Percentiles rank a stretch among this genome's conserved stretches.
These are phyloP conservation scores for Cyanoliseus patagonus DNA, from an alignment of 2,113 vertebrate species.

Conservation along the genomic window DNA sequence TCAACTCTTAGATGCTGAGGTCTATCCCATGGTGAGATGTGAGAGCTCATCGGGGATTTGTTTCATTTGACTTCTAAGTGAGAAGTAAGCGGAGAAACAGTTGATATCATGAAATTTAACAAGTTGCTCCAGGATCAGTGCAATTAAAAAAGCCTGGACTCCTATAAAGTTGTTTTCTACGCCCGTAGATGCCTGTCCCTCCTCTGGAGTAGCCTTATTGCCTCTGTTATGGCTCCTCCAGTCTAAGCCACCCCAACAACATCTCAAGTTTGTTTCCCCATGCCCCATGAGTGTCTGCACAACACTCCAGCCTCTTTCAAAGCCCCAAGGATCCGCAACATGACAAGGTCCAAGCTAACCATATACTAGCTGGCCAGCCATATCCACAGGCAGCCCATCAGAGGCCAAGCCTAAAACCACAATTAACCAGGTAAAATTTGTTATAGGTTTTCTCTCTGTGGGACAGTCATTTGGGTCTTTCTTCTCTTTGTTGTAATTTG, in stretches of 20 bases:
- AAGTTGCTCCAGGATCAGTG: background rate
- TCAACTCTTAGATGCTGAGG: slow-evolving; percentile 2
- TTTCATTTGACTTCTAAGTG: slow-evolving; percentile 37
- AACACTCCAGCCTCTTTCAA: background rate
- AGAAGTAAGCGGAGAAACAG: background rate
- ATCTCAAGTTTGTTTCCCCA: background rate
- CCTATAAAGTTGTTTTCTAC: background rate
- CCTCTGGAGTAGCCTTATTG: background rate
- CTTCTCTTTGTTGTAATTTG: background rate
- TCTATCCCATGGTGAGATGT: background rate
- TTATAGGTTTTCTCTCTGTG: background rate
- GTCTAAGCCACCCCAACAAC: background rate
- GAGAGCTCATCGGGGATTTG: background rate
- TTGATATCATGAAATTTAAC: background rate
- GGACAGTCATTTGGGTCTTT: background rate
- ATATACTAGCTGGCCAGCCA: background rate
- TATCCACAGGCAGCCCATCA: background rate
- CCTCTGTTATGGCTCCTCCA: background rate
- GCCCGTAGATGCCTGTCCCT: background rate
- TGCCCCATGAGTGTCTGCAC: background rate
- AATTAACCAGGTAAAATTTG: background rate
- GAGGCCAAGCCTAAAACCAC: background rate
- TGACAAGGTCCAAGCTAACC: background rate
- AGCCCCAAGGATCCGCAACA: background rate
- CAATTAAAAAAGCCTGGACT: background rate